phyloP scores from a whole-genome alignment of 64 coral and sea anemone genomes.

The Dendrophyllia cribrosa region DNA sequence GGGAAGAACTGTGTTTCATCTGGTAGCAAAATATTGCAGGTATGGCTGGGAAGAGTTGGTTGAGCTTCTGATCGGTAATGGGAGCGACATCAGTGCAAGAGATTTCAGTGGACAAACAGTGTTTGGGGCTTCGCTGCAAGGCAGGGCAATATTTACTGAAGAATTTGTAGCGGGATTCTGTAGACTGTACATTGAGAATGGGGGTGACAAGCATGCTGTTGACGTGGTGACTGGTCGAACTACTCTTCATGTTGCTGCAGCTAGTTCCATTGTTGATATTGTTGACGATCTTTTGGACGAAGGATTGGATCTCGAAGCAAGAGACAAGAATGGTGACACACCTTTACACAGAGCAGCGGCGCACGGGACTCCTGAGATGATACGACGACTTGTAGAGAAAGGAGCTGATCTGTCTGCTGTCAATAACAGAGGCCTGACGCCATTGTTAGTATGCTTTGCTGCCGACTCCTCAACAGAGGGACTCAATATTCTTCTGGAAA shows the following conservation, averaged over 20 bases:
- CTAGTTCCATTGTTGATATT: not conserved
- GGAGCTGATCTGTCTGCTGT: conserved; percentile 64
- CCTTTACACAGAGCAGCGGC: conserved; percentile 54
- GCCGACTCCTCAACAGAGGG: not conserved
- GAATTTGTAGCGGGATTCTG: not conserved
- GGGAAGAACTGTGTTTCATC: not conserved
- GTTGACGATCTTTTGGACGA: not conserved
- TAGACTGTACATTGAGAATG: not conserved
- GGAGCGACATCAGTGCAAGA: not conserved
- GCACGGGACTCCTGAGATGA: not conserved
- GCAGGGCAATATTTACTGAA: no score
- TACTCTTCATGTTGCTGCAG: conserved; percentile 14
- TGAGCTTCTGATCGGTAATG: not conserved
- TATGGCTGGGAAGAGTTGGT: not conserved
- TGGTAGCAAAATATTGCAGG: not conserved
- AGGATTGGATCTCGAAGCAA: conserved; percentile 3
- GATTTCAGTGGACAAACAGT: conserved; percentile 17
- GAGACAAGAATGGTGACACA: conserved; percentile 25
- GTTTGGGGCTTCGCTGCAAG: not conserved
- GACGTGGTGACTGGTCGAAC: not conserved
- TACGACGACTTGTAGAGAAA: conserved; percentile 43
- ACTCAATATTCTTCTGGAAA: conserved; percentile 7
- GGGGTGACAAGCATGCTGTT: not conserved
- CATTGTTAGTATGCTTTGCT: conserved; percentile 42
- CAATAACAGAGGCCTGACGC: conserved; percentile 45